Evolutionary conservation across 2,797 vertebrate genomes (phyloP), one percentile per base, ranked within the genome.

Genomic region (Sorex maritimensis): DNA sequence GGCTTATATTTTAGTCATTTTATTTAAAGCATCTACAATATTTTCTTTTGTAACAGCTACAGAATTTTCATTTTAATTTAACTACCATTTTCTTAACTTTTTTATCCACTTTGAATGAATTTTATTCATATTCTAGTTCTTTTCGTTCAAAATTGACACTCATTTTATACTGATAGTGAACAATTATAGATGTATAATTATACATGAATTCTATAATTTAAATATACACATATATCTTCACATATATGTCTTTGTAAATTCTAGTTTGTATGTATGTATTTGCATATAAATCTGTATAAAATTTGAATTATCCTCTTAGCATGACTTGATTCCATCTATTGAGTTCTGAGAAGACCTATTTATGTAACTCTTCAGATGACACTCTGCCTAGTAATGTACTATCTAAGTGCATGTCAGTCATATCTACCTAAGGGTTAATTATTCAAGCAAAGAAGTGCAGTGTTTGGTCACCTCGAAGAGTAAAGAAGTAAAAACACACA

Each of bases 351-450:
- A 49, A 13, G 1, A 4, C 0, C 2, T 17, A 15, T 67, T 8
- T 9, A 30, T 26, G 3, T 13, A 12, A 5, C 14, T 46, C 17
- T 61, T 75, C 10, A 75, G 5, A 61, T 55, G 46, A n/a, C 11
- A 19, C 6, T 24, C 28, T n/a, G 1, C 4, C 0, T 4, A n/a
- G 5, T 19, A 38, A 8, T 1, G 1, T n/a, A 14, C 61, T 74
- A 38, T 24, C 34, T 49, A 23, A 21, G 26, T 46, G 46, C 0
- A 9, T 38, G 55, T 58, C 63, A 5, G 0, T 58, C 21, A 61
- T 72, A 41, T 28, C 15, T 67, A 58, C 55, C 55, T 58, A 11
- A 34, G 30, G 15, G 3, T 19, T 13, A 63, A 19, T 5, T 58
- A 17, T 19, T 5, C 24, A 28, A 65, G 19, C 4, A 10, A n/a